Percentiles rank a stretch among this genome's conserved stretches.
Conservation (phyloP, 1,140 invertebrate genomes). For the Vollenhovia emeryi region DNA sequence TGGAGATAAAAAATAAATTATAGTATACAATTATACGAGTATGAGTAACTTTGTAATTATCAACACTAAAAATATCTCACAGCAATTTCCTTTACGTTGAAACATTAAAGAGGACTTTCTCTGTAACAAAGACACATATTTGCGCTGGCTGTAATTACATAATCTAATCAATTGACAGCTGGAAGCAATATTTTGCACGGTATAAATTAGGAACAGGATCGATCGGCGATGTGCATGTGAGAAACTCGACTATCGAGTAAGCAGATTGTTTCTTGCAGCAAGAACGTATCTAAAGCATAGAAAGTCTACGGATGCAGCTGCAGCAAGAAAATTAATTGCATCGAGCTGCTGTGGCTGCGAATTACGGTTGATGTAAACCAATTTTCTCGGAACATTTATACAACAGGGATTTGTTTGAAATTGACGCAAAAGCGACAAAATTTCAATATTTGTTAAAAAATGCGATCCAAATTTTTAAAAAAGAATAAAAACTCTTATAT, state of each 20-base stretch:
- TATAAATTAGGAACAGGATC: constrained; percentile 31
- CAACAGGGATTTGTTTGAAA: constrained; percentile 55
- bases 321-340: constrained; percentile 71
- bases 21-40: neutral
- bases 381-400: constrained; percentile 64
- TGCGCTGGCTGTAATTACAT: neutral
- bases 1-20: neutral
- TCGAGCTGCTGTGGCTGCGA: constrained; percentile 68
- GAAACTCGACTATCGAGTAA: constrained; percentile 41
- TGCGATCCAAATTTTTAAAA: neutral
- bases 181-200: constrained; percentile 5
- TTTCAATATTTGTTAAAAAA: neutral
- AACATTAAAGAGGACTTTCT: neutral
- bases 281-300: constrained; percentile 63
- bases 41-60: neutral
- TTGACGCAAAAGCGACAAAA: neutral
- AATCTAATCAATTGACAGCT: constrained; percentile 21
- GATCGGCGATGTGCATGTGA: constrained; percentile 43
- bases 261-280: constrained; percentile 54
- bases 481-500: neutral
- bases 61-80: neutral
- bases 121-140: neutral
- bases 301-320: constrained; percentile 71
- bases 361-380: constrained; percentile 70
- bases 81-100: neutral